A percentile compares a stretch with the other conserved stretches of the same genome.
These are phyloP conservation scores for Hirtodrosophila duncani DNA, from an alignment of 2,888 invertebrate genomes.

Conservation along the genomic window DNA sequence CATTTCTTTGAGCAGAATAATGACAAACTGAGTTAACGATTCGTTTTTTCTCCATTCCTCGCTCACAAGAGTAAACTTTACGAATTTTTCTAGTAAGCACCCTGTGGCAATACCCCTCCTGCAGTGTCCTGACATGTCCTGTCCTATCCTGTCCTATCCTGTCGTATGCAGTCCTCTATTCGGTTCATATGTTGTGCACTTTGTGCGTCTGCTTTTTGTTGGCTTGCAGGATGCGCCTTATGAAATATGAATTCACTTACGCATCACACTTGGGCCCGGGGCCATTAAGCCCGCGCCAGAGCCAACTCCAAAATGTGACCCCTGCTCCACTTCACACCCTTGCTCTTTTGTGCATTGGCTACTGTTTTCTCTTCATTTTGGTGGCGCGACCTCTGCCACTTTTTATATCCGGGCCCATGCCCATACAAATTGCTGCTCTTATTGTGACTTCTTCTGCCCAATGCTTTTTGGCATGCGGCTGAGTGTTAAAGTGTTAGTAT, in stretches of 20 bases:
- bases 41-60: slow-evolving; percentile 21
- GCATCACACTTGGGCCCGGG: slow-evolving; percentile 69
- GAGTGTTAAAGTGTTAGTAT: too few relatives aligned
- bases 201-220: slow-evolving; percentile 41
- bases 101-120: neutral
- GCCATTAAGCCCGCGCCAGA: slow-evolving; percentile 64
- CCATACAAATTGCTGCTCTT: too few relatives aligned
- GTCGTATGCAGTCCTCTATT: slow-evolving; percentile 3
- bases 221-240: slow-evolving; percentile 59
- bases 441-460: too few relatives aligned
- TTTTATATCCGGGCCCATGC: too few relatives aligned
- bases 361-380: too few relatives aligned
- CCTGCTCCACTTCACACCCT: neutral
- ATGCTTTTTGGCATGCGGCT: too few relatives aligned
- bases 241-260: slow-evolving; percentile 77
- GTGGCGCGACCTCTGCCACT: too few relatives aligned
- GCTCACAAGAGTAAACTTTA: slow-evolving; percentile 22
- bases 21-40: slow-evolving; percentile 61
- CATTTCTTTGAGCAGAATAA: slow-evolving; percentile 46
- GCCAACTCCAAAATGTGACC: slow-evolving; percentile 7
- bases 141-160: too few relatives aligned
- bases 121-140: too few relatives aligned
- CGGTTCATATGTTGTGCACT: slow-evolving; percentile 17
- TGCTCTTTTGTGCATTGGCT: too few relatives aligned
- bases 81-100: slow-evolving; percentile 9